These are phyloP conservation scores for Belonocnema kinseyi DNA, from an alignment of 1,140 invertebrate genomes.

Conservation along the genomic window DNA sequence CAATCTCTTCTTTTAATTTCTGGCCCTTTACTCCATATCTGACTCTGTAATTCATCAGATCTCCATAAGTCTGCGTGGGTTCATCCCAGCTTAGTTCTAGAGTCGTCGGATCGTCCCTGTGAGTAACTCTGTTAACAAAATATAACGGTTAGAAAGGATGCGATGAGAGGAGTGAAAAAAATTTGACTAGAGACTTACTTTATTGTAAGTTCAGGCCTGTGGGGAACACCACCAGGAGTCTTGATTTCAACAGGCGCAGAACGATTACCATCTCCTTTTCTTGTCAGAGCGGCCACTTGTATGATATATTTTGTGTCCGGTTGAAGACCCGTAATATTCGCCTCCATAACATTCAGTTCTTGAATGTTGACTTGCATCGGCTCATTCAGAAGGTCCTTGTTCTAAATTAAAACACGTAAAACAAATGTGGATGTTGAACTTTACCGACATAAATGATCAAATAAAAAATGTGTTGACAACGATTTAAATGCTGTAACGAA, in stretches of 20 bases:
- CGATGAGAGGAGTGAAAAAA: not conserved
- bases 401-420: slow-evolving; percentile 72
- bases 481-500: too few relatives aligned
- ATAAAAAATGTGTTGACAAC: not conserved
- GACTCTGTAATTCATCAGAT: slow-evolving; percentile 89
- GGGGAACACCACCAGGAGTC: slow-evolving; percentile 95
- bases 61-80: slow-evolving; percentile 91
- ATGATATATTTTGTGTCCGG: slow-evolving; percentile 95
- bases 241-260: slow-evolving; percentile 88
- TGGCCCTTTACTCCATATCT: slow-evolving; percentile 92
- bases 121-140: slow-evolving; percentile 80
- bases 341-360: slow-evolving; percentile 84
- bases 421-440: not conserved
- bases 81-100: slow-evolving; percentile 94
- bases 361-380: slow-evolving; percentile 90
- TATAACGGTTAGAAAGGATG: not conserved
- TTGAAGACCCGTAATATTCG: slow-evolving; percentile 91
- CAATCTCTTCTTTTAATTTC: slow-evolving; percentile 82
- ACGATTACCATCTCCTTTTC: slow-evolving; percentile 95
- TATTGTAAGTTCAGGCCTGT: slow-evolving; percentile 88
- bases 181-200: slow-evolving; percentile 78
- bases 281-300: slow-evolving; percentile 94
- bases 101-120: slow-evolving; percentile 86
- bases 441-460: not conserved
- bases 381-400: slow-evolving; percentile 87